These are phyloP conservation scores for Premnoplex brunnescens DNA, from an alignment of 2,797 vertebrate genomes.

Conservation along the genomic window DNA sequence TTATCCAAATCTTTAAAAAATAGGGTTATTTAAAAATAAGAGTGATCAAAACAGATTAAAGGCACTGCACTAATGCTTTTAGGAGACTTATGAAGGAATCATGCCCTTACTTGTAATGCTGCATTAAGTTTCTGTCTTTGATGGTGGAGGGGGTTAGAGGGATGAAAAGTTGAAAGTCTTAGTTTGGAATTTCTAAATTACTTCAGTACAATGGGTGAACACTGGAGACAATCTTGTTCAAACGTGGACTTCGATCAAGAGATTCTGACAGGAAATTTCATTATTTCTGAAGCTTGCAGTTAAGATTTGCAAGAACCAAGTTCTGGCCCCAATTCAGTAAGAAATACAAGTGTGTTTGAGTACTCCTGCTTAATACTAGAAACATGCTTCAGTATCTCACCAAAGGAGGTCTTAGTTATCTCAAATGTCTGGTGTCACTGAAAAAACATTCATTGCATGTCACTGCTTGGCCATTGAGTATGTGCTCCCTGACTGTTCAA, in stretches of 20 bases:
- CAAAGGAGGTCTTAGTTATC: not conserved
- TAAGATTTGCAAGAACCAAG: not conserved
- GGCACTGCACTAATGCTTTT: conserved; percentile 16
- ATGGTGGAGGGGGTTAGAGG: not conserved
- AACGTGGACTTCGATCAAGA: not conserved
- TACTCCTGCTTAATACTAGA: not conserved
- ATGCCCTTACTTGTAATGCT: conserved; percentile 40
- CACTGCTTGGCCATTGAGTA: not conserved
- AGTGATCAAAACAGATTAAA: not conserved
- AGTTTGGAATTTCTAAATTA: not conserved
- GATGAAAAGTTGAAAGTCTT: not conserved
- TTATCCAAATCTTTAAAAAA: conserved; percentile 67
- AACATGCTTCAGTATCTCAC: not conserved
- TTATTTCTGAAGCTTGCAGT: not conserved
- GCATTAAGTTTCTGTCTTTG: conserved; percentile 38
- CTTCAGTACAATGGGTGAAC: not conserved
- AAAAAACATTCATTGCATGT: not conserved
- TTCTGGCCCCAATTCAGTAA: not conserved
- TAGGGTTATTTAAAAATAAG: conserved; percentile 70
- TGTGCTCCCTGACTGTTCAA: not conserved
- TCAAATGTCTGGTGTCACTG: not conserved
- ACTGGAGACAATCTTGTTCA: conserved; percentile 64
- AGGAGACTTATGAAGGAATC: conserved; percentile 49
- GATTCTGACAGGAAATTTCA: not conserved
- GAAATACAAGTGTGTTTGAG: not conserved